These are phyloP conservation scores for Phrynocephalus versicolor DNA, from an alignment of 2,113 vertebrate genomes.

Conservation along the genomic window DNA sequence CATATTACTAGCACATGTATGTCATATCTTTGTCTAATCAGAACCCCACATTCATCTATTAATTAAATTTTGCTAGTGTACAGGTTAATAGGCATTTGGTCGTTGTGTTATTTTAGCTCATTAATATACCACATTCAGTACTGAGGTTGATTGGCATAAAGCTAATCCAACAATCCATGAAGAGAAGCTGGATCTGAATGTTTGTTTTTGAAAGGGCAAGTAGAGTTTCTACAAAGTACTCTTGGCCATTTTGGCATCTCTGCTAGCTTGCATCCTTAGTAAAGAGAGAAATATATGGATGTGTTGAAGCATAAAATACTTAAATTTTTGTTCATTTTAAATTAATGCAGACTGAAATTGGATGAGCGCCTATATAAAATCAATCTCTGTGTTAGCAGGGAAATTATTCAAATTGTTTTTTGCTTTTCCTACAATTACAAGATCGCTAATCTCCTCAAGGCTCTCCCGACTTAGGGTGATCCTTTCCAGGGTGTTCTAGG, in stretches of 20 bases:
- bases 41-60: background rate
- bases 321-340: background rate
- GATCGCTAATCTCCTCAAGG: too few species aligned
- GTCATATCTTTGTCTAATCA: background rate
- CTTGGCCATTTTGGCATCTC: background rate
- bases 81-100: background rate
- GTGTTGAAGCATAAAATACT: background rate
- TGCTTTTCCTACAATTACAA: background rate
- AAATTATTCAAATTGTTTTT: background rate
- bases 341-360: background rate
- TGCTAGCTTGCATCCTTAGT: background rate
- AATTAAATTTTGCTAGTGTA: background rate
- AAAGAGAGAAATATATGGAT: background rate
- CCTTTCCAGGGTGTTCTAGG: too few species aligned
- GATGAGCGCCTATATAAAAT: background rate
- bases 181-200: too few species aligned
- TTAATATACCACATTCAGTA: background rate
- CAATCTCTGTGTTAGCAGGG: background rate
- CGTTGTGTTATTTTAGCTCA: background rate
- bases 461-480: too few species aligned
- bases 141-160: background rate
- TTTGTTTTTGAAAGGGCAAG: too few species aligned
- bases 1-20: background rate
- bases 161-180: background rate
- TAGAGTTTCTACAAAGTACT: background rate